These are phyloP conservation scores for Meriones psammophilus DNA, from an alignment of 2,797 vertebrate genomes.

Conservation along the genomic window DNA sequence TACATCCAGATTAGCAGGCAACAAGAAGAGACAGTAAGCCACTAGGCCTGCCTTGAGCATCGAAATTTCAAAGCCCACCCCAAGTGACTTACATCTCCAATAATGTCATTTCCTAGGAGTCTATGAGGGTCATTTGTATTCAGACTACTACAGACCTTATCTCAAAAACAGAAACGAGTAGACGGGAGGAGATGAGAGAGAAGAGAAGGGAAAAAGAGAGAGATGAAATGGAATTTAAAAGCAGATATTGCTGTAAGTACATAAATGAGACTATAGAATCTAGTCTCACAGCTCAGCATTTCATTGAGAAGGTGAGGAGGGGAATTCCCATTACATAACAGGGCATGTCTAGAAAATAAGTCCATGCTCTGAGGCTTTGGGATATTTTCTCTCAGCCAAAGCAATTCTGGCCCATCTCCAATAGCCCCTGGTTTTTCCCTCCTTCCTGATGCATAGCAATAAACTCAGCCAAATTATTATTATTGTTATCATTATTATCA, in stretches of 20 bases:
- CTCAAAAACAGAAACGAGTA: neutral
- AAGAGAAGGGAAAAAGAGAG: no score
- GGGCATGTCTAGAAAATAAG: neutral
- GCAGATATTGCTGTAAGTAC: neutral
- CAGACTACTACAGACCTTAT: neutral
- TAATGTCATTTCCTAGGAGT: neutral
- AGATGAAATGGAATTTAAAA: neutral
- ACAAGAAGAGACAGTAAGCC: neutral
- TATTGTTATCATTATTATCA: neutral
- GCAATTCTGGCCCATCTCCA: neutral
- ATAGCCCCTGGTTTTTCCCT: no score
- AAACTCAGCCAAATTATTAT: neutral
- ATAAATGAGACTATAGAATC: neutral
- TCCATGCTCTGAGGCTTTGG: neutral
- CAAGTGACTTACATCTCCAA: neutral
- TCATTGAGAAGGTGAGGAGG: neutral
- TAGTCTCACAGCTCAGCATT: neutral
- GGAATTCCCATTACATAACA: neutral
- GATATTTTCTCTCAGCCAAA: neutral
- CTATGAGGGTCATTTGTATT: neutral
- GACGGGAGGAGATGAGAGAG: neutral
- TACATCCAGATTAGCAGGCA: neutral
- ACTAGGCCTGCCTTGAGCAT: neutral
- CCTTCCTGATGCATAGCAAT: neutral
- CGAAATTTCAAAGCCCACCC: neutral